A percentile compares a stretch with the other conserved stretches of the same genome.
phyloP scores from a whole-genome alignment of 2,888 invertebrate species.

The Leptopilina syphax region DNA sequence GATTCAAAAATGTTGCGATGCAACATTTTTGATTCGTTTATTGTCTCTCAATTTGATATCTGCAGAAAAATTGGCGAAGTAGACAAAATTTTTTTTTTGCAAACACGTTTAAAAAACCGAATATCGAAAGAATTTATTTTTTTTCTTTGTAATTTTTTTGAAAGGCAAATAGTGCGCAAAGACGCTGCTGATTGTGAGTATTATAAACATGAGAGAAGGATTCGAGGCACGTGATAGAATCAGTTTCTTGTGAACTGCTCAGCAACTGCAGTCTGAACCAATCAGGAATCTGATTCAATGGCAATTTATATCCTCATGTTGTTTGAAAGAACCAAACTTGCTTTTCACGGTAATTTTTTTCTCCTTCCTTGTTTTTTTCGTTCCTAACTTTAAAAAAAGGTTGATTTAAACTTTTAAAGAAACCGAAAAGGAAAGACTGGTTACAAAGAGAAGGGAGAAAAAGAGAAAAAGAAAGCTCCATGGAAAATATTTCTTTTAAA shows the following conservation, averaged over 20 bases:
- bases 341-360: slow-evolving; percentile 28
- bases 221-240: slow-evolving; percentile 40
- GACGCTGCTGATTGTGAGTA: slow-evolving; percentile 25
- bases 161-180: background rate
- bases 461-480: background rate
- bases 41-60: too few species aligned
- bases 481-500: too few species aligned
- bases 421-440: slow-evolving; percentile 25
- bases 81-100: too few species aligned
- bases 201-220: slow-evolving; percentile 22
- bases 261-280: slow-evolving; percentile 29
- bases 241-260: slow-evolving; percentile 35
- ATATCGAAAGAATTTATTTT: background rate
- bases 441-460: background rate
- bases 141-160: background rate
- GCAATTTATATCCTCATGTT: slow-evolving; percentile 35
- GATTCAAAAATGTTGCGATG: too few species aligned
- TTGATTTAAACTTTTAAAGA: slow-evolving; percentile 34
- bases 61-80: too few species aligned
- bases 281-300: slow-evolving; percentile 38
- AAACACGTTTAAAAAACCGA: background rate
- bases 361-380: too few species aligned
- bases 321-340: slow-evolving; percentile 30
- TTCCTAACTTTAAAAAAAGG: slow-evolving; percentile 4
- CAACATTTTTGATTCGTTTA: too few species aligned